Base-by-base conservation (phyloP, 1,140 invertebrate species). In the Caligus rogercresseyi region DNA sequence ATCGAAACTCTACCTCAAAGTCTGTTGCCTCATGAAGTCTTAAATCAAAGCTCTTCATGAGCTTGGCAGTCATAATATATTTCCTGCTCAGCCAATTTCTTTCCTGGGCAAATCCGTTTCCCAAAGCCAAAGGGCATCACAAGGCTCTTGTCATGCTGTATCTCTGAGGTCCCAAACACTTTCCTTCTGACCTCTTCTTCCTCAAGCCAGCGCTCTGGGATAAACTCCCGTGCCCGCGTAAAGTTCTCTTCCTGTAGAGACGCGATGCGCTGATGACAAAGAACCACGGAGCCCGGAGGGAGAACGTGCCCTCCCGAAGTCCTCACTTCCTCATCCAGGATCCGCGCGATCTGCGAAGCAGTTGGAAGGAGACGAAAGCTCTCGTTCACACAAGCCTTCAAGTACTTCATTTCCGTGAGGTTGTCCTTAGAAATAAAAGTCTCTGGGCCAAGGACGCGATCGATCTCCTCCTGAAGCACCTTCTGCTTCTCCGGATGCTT, bases 81-180 rank as follows among this genome's bases (percentile, higher is more conserved):
- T 66, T 73, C 69, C 21, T 70, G 65, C 62, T 73, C 70, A 0
- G 71, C 68, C 25, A 73, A 67, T 52, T 67, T 54, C 53, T 65
- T 65, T 1, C 77, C 78, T 23, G 77, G 72, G 66, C 78, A 79
- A 76, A 79, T 78, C 25, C 78, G 66, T 13, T 71, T 69, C 1
- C 78, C 78, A 63, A 73, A 74, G 18, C 78, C 78, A 70, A 78
- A 79, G 0, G 77, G 73, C 2, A 79, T 68, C 15, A 75, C 67
- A 14, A 73, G 61, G 60, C 74, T 77, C 0, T 74, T 73, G 63
- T 75, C 63, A 66, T 67, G 31, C 20, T 65, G 43, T 4, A 11
- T 15, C 13, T 23, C 21, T 13, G 53, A 7, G 4, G n/a, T 43
- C 63, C 31, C 16, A 55, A 52, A 61, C 13, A 26, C 56, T 25